A percentile compares a stretch with the other conserved stretches of the same genome.
Evolutionary conservation across 2,797 vertebrate species (phyloP).

Genomic region (Smutsia gigantea): DNA sequence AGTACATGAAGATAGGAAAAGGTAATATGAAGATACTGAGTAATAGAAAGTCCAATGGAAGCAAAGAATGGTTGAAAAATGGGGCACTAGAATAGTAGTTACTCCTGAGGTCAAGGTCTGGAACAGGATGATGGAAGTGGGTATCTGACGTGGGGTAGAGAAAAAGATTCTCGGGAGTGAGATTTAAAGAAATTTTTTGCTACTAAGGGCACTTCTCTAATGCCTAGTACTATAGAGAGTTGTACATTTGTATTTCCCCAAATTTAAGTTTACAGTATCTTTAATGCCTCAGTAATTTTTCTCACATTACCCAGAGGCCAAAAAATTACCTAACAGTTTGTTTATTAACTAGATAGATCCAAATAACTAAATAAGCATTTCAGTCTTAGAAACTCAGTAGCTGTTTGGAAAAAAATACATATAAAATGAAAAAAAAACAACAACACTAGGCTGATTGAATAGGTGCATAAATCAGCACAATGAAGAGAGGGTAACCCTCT

Average conservation of each 20-base stretch:
- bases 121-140: not conserved
- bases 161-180: not conserved
- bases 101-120: not conserved
- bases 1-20: not conserved
- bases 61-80: not conserved
- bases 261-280: not conserved
- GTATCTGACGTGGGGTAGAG: not conserved
- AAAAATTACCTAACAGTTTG: not conserved
- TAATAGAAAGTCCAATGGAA: not conserved
- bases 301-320: not conserved
- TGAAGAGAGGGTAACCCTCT: not conserved
- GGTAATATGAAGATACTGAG: not conserved
- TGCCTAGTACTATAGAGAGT: not conserved
- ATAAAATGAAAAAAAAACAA: not conserved
- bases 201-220: not conserved
- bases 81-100: not conserved
- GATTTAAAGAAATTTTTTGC: not conserved
- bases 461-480: not conserved
- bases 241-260: not conserved
- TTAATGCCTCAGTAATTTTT: not conserved
- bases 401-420: not conserved
- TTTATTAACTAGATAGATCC: not conserved
- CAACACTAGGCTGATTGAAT: not conserved
- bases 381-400: not conserved
- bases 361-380: not conserved